Base-by-base conservation (phyloP, 2,888 invertebrate species). In the Athalia circularis region DNA sequence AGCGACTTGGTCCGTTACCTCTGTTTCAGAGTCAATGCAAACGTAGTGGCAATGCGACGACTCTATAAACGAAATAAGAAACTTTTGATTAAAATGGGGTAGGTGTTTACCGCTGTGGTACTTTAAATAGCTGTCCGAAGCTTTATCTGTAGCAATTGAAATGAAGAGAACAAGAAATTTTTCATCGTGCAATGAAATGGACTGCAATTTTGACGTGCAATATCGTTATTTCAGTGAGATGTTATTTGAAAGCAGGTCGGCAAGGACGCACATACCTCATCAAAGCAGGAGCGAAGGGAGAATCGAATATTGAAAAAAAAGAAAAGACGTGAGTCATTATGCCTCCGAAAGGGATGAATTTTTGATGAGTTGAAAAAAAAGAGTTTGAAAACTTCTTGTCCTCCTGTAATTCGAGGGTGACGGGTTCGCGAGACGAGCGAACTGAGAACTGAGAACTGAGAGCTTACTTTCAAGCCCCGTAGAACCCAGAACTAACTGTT, bases 21-120 rank as follows among this genome's bases (percentile, higher is more conserved):
- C 50, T 50, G 48, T 75, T 75, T 50, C 75, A 29, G n/a, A 75
- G 75, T 50, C 48, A 50, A 62, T 75, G 50, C 52, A 75, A 29
- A 29, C 29, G 29, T 29, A 29, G 29, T 29, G 29, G 2, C 0
- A 29, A 29, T 29, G 29, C 62, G 7, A 29, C 48, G 13, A 48
- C 62, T 62, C 50, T 75, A 62, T 75, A 75, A 75, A 62, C 62
- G 75, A 50, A 11, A 75, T 15, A 15, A 75, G 75, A 62, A 75
- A 75, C 45, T 75, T 75, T 11, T 3, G 11, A 48, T n/a, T 62
- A n/a, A 50, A 50, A 29, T 29, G 29, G 29, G 29, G 29, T 29
- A 62, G 6, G 9, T 75, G 13, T 52, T 50, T 62, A 50, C 29
- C 75, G 48, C 50, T 43, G 29, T 29, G 50, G 50, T 75, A 50